Conservation (phyloP, 1,140 invertebrate species). For the Caenorhabditis brenneri region DNA sequence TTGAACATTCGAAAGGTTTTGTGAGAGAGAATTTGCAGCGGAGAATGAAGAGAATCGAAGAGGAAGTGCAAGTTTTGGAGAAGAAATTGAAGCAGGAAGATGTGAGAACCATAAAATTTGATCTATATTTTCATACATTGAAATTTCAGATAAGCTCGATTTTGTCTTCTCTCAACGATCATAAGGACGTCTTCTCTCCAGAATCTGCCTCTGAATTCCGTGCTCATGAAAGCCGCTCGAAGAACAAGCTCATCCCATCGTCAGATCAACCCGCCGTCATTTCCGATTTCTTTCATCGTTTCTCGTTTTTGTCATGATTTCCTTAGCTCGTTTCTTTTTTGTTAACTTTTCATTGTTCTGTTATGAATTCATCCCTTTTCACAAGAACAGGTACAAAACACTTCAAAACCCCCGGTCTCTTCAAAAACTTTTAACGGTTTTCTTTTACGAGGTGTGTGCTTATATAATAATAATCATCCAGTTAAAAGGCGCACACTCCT, state of each 20-base stretch:
- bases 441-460: not conserved
- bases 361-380: not conserved
- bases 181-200: not conserved
- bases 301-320: not conserved
- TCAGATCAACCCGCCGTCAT: not conserved
- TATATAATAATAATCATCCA: constrained; percentile 22
- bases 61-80: not conserved
- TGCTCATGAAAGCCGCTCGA: constrained; percentile 16
- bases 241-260: not conserved
- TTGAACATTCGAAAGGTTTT: constrained; percentile 18
- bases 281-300: not conserved
- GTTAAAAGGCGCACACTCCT: not conserved
- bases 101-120: not conserved
- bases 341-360: not conserved
- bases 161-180: not conserved
- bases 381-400: not conserved
- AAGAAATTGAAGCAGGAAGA: not conserved
- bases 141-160: not conserved
- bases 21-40: not conserved
- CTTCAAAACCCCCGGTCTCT: not conserved
- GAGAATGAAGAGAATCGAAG: not conserved
- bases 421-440: not conserved
- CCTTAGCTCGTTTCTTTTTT: not conserved
- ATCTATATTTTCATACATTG: not conserved
- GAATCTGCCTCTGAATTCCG: constrained; percentile 15